Evolutionary conservation across 2,888 invertebrate species (phyloP).

Genomic region (Epinotia bilunana): DNA sequence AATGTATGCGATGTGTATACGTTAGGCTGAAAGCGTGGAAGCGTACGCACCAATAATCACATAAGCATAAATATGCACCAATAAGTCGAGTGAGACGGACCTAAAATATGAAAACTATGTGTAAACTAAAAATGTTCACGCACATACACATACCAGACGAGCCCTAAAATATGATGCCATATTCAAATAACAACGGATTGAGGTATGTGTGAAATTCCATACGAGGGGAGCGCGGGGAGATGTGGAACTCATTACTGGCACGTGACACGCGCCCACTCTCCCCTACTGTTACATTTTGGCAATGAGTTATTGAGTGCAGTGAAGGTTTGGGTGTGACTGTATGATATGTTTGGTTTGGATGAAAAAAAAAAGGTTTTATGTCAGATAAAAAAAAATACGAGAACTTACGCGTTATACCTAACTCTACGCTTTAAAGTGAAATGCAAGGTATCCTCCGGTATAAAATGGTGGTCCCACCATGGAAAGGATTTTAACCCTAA

Average conservation of each 20-base stretch:
- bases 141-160: conserved; percentile 15
- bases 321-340: conserved; percentile 74
- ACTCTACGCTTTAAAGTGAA: not conserved
- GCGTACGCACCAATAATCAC: not conserved
- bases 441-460: too few species aligned
- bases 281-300: conserved; percentile 74
- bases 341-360: conserved; percentile 63
- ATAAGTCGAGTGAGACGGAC: not conserved
- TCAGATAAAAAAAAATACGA: not conserved
- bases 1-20: too few species aligned
- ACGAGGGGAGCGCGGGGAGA: conserved; percentile 63
- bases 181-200: conserved; percentile 51
- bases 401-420: too few species aligned
- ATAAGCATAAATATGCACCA: not conserved
- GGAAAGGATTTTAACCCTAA: too few species aligned
- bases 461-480: too few species aligned
- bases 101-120: not conserved
- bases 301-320: conserved; percentile 83
- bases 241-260: conserved; percentile 81
- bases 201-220: conserved; percentile 81
- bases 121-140: conserved; percentile 22
- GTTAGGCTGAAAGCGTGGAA: too few species aligned
- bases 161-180: conserved; percentile 32
- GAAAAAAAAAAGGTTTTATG: conserved; percentile 48
- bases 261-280: conserved; percentile 76